Evolutionary conservation across 2,888 invertebrate species (phyloP), one percentile per base, ranked within the genome.

Genomic region (Corbicula japonica): DNA sequence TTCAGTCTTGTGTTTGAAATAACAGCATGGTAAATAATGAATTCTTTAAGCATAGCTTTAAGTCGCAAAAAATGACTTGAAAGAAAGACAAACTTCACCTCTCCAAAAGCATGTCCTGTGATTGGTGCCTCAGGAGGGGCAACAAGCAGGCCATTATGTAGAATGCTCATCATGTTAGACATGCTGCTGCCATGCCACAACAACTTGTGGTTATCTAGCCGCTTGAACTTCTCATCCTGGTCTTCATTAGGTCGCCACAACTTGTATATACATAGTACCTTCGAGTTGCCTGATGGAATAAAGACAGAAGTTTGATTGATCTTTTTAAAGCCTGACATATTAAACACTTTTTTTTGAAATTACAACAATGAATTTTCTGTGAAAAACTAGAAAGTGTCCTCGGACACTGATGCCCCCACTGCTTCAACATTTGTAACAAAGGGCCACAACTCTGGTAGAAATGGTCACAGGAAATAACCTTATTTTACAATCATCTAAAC

Each of bases 101-200:
- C 92, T 84, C 94, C 94, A 89, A 93, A 94, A 18, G 92, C 74
- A 76, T 92, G 90, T 26, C 94, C 94, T 61, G 92, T 92, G 12
- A 91, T 88, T 4, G 91, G 89, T 2, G 93, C 93, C 65, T 93
- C 93, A 8, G 93, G 88, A 0, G 95, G 95, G 26, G 94, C 92
- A 2, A 94, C 91, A 46, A 94, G 91, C 34, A 95, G 92, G 18
- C 95, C 95, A 38, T 92, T 87, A 56, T 90, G 90, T 21, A 95
- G 89, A 80, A 95, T 94, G 71, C 94, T 93, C 54, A 95, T 89
- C 50, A 95, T 85, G 86, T 95, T 95, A 21, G 92, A 92, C 26
- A 93, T 90, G 35, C 90, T 91, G 44, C 94, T 94, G 73, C 95
- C 95, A 87, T 95, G 95, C 94, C 94, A 95, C 50, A 95, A 89